Base-by-base conservation (phyloP, 1,140 invertebrate species). In the Formica exsecta region DNA sequence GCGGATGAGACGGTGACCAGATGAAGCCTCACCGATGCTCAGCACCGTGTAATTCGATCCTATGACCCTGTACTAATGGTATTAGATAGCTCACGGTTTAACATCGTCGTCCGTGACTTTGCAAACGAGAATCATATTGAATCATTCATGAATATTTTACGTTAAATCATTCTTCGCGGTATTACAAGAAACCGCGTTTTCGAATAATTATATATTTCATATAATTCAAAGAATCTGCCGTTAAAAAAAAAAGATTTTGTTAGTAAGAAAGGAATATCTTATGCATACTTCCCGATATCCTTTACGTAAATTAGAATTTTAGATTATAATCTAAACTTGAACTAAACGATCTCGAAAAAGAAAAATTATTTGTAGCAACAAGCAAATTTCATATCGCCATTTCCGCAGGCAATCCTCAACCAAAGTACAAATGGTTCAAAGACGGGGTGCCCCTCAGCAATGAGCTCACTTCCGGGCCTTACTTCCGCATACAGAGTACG, bases 361-460 rank as follows among this genome's bases (percentile, higher is more conserved):
- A 76, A 44, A 76, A 44, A 64, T 44, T 64, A 44, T 19, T 76
- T 13, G 8, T 62, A n/a, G 6, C 5, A 6, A 59, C 9, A 2
- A 54, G 16, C 29, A 74, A 74, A 3, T 64, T 76, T 59, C 2
- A 22, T 41, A 19, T 44, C 9, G 2, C n/a, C 19, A 32, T 73
- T 73, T 91, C 92, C 29, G 1, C 95, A 98, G 98, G 98, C 88
- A 97, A 97, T 94, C 98, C 98, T 11, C 97, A 97, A 92, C 98
- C 98, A 7, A 97, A 97, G 94, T 99, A 98, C 94, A 96, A 97
- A 92, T 99, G 98, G 98, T 95, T 98, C 73, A 98, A 98, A 95
- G 98, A 99, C 93, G 97, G 97, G 7, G 91, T 96, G 64, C 96
- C 97, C 54, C 94, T 98, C 68, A 97, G 96, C 54, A 97, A 97